phyloP scores from a whole-genome alignment of 2,888 invertebrate species.

The Sesia apiformis region DNA sequence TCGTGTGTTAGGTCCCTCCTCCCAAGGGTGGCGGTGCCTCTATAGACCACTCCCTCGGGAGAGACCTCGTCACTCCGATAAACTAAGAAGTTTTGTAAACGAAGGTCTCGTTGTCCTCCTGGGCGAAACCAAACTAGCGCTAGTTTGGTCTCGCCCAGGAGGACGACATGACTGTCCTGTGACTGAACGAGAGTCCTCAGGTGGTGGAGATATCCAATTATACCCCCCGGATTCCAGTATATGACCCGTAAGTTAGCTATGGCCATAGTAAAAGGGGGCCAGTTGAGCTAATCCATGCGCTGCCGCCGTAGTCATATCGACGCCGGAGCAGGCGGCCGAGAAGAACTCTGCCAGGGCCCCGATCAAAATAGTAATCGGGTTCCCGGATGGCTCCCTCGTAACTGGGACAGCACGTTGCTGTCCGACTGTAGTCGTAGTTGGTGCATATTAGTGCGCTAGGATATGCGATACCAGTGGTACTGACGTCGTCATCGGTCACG shows the following conservation, averaged over 20 bases:
- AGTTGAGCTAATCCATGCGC: neutral
- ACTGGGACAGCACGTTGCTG: neutral
- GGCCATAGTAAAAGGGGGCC: neutral
- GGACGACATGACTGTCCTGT: neutral
- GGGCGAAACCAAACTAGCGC: no score
- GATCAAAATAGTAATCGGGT: neutral
- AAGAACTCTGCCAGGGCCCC: no score
- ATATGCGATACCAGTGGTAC: neutral
- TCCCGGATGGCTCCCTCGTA: no score
- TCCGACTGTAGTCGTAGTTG: neutral
- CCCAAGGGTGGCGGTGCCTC: slow-evolving; percentile 1
- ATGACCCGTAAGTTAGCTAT: neutral
- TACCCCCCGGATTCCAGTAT: neutral
- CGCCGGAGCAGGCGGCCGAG: no score
- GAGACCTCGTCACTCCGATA: neutral
- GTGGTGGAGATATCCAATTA: neutral
- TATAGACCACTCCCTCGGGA: neutral
- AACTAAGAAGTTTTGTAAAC: neutral
- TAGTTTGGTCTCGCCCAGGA: slow-evolving; percentile 1
- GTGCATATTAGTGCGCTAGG: neutral
- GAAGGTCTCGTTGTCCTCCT: neutral
- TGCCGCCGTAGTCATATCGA: neutral
- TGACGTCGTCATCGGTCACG: neutral
- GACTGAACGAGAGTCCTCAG: neutral
- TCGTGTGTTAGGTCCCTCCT: no score